Conservation (phyloP, 53 echinoderm and acorn worm species). For the Mesocentrotus franciscanus region DNA sequence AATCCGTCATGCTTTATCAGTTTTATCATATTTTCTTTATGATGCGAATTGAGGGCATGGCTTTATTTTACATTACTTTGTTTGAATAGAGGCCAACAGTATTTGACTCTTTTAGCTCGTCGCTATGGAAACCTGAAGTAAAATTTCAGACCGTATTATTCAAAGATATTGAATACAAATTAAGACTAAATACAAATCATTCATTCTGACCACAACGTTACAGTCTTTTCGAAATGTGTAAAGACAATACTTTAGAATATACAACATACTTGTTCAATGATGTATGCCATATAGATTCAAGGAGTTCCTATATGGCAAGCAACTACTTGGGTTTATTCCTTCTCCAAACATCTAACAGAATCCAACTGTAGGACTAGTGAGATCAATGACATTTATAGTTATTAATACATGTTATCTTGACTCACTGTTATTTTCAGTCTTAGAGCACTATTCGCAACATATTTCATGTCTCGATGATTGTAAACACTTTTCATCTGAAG, state of each 20-base stretch:
- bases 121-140: not conserved
- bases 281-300: no score
- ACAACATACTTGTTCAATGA: no score
- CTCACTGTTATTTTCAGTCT: no score
- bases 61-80: not conserved
- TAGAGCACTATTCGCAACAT: not conserved
- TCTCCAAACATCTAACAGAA: no score
- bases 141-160: not conserved
- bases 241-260: no score
- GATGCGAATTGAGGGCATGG: not conserved
- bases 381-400: no score
- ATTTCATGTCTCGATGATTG: not conserved
- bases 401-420: no score
- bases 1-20: not conserved
- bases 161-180: not conserved
- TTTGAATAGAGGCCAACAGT: not conserved
- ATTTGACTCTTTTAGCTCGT: not conserved
- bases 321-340: no score
- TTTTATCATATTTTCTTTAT: not conserved
- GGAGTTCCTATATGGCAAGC: no score
- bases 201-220: not conserved
- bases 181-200: not conserved
- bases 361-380: no score
- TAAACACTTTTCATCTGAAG: constrained; percentile 7
- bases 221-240: no score